These are phyloP conservation scores for Zonotrichia leucophrys DNA, from an alignment of 2,113 vertebrate species.

Conservation along the genomic window DNA sequence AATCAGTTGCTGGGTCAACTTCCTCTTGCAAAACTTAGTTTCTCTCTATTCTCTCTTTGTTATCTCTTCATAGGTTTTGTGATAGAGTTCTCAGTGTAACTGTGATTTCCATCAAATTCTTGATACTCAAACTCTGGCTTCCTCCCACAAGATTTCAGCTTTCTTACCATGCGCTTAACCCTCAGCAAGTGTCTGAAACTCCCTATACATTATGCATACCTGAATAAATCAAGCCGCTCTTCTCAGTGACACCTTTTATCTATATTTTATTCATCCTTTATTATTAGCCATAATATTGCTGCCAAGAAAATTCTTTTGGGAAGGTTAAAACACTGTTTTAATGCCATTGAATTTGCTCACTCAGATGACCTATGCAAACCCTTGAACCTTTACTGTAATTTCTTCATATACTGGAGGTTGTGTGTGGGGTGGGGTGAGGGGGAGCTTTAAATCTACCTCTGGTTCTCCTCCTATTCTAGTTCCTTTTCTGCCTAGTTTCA, in stretches of 20 bases:
- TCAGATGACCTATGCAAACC: not conserved
- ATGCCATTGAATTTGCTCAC: not conserved
- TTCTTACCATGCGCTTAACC: not conserved
- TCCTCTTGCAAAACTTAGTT: not conserved
- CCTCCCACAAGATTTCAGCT: not conserved
- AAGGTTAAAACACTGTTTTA: not conserved
- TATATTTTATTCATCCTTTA: not conserved
- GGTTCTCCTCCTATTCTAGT: not conserved
- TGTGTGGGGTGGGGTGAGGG: accelerated
- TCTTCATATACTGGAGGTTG: not conserved
- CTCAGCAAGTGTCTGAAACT: slow-evolving; percentile 8
- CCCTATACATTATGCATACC: not conserved
- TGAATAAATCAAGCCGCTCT: not conserved
- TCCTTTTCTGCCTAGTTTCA: not conserved
- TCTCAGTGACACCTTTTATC: not conserved
- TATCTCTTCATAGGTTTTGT: not conserved
- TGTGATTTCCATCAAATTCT: not conserved
- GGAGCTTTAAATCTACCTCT: not conserved
- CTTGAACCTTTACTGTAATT: not conserved
- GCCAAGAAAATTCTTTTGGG: not conserved
- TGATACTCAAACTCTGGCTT: not conserved
- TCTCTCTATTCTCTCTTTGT: not conserved
- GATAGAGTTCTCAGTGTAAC: not conserved
- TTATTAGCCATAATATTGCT: not conserved
- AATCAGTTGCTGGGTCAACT: not conserved